Evolutionary conservation across 2,797 vertebrate species (phyloP), one percentile per base, ranked within the genome.

Genomic region (Pseudochaenichthys georgianus): DNA sequence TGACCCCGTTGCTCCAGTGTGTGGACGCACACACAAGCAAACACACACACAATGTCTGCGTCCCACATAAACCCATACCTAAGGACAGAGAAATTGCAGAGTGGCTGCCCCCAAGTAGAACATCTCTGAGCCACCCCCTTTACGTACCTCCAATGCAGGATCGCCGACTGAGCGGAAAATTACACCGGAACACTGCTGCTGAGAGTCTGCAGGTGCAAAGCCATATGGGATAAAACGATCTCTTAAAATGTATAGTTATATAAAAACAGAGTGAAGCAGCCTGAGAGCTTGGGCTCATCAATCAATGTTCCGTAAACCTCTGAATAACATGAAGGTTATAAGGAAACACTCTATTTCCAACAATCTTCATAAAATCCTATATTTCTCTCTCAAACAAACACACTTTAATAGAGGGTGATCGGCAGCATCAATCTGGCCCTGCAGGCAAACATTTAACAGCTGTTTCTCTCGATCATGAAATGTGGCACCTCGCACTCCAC

Each of bases 111-210:
- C 28, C 47, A 64, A 73, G 79, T 81, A 75, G 58, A 86, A 80
- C 1, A 75, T 75, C 75, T 82, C 62, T 53, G 62, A 75, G 67
- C 72, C 67, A 28, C 76, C 47, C 41, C 50, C 38, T 77, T 70
- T 68, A 68, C 54, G 15, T 80, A 45, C 60, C 9, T 72, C 50
- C 81, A 87, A 90, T 21, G 48, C 65, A 81, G 74, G 72, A 93
- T 94, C 92, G 93, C 92, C 91, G 91, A 90, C 93, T 95, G 93
- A 95, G 95, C 94, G 90, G 95, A 96, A 96, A 96, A 97, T 96
- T 95, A 95, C 93, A 93, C 88, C 83, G 91, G 83, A 87, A 92
- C 87, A 85, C 88, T 85, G 28, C 63, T 55, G 59, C 73, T 72
- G 34, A 75, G 60, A 66, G 70, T 80, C 61, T 81, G 48, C 21